Percentiles rank a stretch among this genome's conserved stretches.
Evolutionary conservation across 2,113 vertebrate species (phyloP).

Genomic region (crab-eating macaque (Macaca fascicularis)): DNA sequence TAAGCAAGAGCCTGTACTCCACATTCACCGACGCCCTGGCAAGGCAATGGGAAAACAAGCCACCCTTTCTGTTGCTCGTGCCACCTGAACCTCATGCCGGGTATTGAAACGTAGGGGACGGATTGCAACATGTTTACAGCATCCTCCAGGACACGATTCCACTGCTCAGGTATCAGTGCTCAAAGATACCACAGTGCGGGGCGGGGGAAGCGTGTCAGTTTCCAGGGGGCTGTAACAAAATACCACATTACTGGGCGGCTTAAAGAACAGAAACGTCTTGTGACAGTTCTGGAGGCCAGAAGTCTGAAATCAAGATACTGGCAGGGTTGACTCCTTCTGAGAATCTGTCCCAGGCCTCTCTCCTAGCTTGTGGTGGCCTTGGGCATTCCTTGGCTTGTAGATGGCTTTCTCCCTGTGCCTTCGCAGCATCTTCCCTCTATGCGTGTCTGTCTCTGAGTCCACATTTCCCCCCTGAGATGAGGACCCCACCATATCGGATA

Average conservation of each 20-base stretch:
- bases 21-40: not conserved
- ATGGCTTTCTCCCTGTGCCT: not conserved
- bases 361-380: not conserved
- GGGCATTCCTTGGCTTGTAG: not conserved
- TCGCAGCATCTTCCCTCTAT: not conserved
- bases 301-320: not conserved
- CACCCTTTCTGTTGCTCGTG: not conserved
- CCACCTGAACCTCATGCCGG: too few relatives aligned
- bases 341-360: not conserved
- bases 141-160: accelerated
- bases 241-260: not conserved
- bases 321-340: not conserved
- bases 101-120: not conserved
- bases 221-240: not conserved
- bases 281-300: not conserved
- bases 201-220: not conserved
- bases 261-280: too few relatives aligned
- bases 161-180: not conserved
- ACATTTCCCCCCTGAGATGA: not conserved
- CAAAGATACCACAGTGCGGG: not conserved
- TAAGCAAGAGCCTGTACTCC: not conserved
- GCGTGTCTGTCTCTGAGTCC: not conserved
- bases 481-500: not conserved
- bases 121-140: not conserved
- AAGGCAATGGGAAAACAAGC: not conserved